Evolutionary conservation across 2,113 vertebrate genomes (phyloP), one percentile per base, ranked within the genome.

Genomic region (Coptodon bakossiorum): DNA sequence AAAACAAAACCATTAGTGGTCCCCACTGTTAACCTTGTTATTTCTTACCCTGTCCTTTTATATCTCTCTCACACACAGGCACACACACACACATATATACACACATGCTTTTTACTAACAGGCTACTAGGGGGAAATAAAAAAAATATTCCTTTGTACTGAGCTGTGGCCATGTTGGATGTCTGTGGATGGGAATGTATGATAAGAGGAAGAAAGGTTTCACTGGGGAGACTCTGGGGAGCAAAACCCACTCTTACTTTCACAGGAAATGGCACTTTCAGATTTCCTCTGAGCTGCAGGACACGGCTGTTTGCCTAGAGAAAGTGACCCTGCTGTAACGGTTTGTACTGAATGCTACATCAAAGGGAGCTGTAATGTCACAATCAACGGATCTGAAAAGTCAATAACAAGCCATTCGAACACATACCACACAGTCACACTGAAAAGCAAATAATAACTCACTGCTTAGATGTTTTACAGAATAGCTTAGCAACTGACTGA

Each of bases 201-300:
- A 94, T 94, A 93, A 91, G 82, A 88, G 84, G 87, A 93, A 91
- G 84, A 94, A 91, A 91, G 88, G 82, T 86, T 94, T 66, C 79
- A 61, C 82, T 73, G 76, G 76, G 38, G 86, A 81, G 48, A 83
- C 91, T 93, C 89, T 88, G 43, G 92, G 92, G 90, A 95, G 83
- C 88, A 45, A 63, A 86, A 91, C 83, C 86, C 36, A 54, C 86
- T 90, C 90, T 94, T 88, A 88, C 89, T 94, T 91, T 93, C 88
- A 92, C 88, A 93, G 89, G 88, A 94, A 94, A 95, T 91, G 88
- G 79, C 93, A 93, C 87, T 90, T 91, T 92, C 87, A 92, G 89
- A 91, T 93, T 85, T 92, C 84, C 83, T 82, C 40, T 5, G 36
- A 88, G 90, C 87, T 63, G 84, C 85, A 66, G 81, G 36, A 19